Evolutionary conservation across 1,140 invertebrate genomes (phyloP).

Genomic region (Coboldia fuscipes): DNA sequence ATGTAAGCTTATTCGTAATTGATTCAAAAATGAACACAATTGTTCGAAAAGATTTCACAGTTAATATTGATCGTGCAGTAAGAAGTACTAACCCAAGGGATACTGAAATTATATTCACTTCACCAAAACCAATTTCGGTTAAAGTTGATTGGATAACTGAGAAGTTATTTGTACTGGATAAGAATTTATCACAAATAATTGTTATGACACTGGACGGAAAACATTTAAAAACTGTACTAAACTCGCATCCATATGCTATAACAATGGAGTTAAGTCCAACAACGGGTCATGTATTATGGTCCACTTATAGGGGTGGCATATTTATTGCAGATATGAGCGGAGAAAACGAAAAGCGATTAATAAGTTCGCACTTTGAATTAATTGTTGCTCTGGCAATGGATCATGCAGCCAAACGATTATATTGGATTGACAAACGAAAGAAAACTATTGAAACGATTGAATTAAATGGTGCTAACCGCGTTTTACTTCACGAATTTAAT

Average conservation of each 20-base stretch:
- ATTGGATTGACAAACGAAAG: slow-evolving; percentile 54
- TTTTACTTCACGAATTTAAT: too few relatives aligned
- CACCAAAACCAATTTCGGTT: slow-evolving; percentile 51
- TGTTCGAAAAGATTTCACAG: too few relatives aligned
- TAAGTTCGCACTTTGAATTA: slow-evolving; percentile 32
- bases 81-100: too few relatives aligned
- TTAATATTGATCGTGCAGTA: too few relatives aligned
- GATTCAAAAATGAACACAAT: too few relatives aligned
- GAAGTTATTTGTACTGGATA: slow-evolving; percentile 53
- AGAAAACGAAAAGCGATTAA: slow-evolving; percentile 27
- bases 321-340: slow-evolving; percentile 46
- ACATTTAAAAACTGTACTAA: slow-evolving; percentile 27
- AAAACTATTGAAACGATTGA: slow-evolving; percentile 39
- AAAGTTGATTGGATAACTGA: slow-evolving; percentile 55
- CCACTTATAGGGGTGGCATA: slow-evolving; percentile 26
- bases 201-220: slow-evolving; percentile 35
- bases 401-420: slow-evolving; percentile 38
- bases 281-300: slow-evolving; percentile 21
- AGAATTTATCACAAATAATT: slow-evolving; percentile 29
- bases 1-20: too few relatives aligned
- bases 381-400: slow-evolving; percentile 48
- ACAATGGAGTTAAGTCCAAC: slow-evolving; percentile 45
- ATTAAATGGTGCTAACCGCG: slow-evolving; percentile 46
- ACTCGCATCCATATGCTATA: slow-evolving; percentile 25
- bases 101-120: too few relatives aligned